Evolutionary conservation across 1,140 invertebrate species (phyloP), one percentile per base, ranked within the genome.

Genomic region (Spodoptera litura): DNA sequence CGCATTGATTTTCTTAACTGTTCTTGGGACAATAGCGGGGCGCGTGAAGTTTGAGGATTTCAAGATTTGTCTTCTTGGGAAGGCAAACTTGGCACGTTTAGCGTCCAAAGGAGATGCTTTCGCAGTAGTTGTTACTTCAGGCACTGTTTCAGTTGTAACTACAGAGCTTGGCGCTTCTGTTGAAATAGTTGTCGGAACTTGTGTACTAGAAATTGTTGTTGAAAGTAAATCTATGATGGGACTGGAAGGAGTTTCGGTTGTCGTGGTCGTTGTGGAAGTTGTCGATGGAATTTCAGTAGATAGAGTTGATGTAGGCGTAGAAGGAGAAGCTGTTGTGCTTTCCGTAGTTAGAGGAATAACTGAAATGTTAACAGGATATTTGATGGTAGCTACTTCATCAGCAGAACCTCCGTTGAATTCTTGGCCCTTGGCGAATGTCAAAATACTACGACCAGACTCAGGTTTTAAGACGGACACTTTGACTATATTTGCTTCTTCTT

Each of bases 11-110:
- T 91, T 93, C 59, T 89, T 90, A 8, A 78, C 20, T 20, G 80
- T 53, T 13, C 89, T 82, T 44, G 86, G 83, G 10, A 71, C 64
- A 35, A 86, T 52, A 68, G 66, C 82, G 75, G 85, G 75, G 87
- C 91, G 85, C 1, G 91, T 89, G 15, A 86, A 66, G 80, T 94
- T 93, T 31, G 87, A 82, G 38, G 87, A 76, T 85, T 90, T 91
- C 10, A 87, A 87, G 4, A 90, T 82, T 20, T 89, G 91, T 80
- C 93, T 87, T 76, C 93, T 90, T 59, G 89, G 88, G 72, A 94
- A 93, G 25, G 87, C 87, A 66, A 93, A 92, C 88, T 94, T 95
- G 13, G 89, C 81, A 84, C 91, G 88, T 77, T 94, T 94, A 20
- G 85, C 85, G 56, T 94, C 90, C 61, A 92, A 12, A 70, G 87